Conservation (phyloP, 2,113 vertebrate genomes). For the Paracanthobrama guichenoti region DNA sequence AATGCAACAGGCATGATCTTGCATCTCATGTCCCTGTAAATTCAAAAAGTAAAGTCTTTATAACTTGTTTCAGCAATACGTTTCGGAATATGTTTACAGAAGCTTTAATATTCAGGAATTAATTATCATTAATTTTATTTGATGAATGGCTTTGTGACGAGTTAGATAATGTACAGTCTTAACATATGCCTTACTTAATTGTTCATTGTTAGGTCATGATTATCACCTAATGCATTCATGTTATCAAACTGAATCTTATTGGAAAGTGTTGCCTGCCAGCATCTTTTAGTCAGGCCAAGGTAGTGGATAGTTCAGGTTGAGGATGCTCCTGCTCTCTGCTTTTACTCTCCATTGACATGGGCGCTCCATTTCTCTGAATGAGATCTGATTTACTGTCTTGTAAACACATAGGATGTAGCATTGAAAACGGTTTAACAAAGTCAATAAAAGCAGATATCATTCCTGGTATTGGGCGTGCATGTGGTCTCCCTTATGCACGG, state of each 20-base stretch:
- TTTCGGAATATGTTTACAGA: too few relatives aligned
- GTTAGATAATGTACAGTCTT: too few relatives aligned
- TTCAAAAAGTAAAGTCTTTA: too few relatives aligned
- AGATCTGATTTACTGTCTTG: constrained; percentile 79
- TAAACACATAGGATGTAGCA: constrained; percentile 81
- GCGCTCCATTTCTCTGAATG: constrained; percentile 55
- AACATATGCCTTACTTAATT: background rate
- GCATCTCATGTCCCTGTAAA: background rate
- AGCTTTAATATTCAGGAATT: too few relatives aligned
- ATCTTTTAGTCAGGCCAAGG: constrained; percentile 53
- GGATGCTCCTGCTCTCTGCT: constrained; percentile 34
- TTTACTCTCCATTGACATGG: constrained; percentile 36
- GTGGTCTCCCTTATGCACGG: constrained; percentile 21
- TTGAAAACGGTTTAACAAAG: constrained; percentile 82
- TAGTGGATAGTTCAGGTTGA: constrained; percentile 55
- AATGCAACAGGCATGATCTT: background rate
- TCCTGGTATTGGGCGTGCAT: constrained; percentile 68
- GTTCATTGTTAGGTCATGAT: background rate
- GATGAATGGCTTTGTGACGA: too few relatives aligned
- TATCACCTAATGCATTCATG: background rate
- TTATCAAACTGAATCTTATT: background rate
- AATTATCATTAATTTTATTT: too few relatives aligned
- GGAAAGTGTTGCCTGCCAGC: background rate
- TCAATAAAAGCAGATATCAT: constrained; percentile 82
- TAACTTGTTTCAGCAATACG: too few relatives aligned